A percentile compares a stretch with the other conserved stretches of the same genome.
Conservation (phyloP, 2,888 invertebrate genomes). For the Baronia brevicornis region DNA sequence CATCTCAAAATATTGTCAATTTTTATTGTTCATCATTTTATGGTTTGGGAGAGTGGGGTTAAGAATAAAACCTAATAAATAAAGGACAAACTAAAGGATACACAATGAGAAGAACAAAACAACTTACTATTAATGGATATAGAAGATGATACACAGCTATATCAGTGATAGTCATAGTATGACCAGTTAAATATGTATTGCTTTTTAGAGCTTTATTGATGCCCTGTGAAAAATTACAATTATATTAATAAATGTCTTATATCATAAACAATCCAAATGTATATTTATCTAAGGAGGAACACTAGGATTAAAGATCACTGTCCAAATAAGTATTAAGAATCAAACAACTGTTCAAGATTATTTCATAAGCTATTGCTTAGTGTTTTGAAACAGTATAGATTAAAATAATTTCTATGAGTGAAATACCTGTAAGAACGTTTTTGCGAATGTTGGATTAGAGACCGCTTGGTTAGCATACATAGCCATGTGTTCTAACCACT, state of each 20-base stretch:
- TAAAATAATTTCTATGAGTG: background rate
- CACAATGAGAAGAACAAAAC: conserved; percentile 13
- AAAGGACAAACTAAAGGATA: background rate
- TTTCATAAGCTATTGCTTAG: no score
- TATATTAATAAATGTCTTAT: background rate
- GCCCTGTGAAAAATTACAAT: conserved; percentile 40
- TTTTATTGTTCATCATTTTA: no score
- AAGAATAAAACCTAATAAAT: no score
- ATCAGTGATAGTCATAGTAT: conserved; percentile 78
- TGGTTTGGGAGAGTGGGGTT: no score
- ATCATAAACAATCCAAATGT: background rate
- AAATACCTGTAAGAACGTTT: conserved; percentile 66
- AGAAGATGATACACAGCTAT: conserved; percentile 81
- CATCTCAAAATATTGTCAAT: no score
- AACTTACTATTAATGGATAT: conserved; percentile 78
- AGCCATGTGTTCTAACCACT: conserved; percentile 81
- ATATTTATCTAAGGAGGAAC: no score
- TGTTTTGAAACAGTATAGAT: no score
- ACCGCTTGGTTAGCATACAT: conserved; percentile 71
- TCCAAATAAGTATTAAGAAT: no score
- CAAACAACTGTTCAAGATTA: no score
- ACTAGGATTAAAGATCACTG: conserved; percentile 1
- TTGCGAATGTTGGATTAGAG: conserved; percentile 51
- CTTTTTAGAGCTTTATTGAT: conserved; percentile 53
- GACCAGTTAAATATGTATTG: conserved; percentile 54